Percentiles rank a stretch among this genome's conserved stretches.
Conservation (phyloP, 2,113 vertebrate species). For the Coracopsis vasa region DNA sequence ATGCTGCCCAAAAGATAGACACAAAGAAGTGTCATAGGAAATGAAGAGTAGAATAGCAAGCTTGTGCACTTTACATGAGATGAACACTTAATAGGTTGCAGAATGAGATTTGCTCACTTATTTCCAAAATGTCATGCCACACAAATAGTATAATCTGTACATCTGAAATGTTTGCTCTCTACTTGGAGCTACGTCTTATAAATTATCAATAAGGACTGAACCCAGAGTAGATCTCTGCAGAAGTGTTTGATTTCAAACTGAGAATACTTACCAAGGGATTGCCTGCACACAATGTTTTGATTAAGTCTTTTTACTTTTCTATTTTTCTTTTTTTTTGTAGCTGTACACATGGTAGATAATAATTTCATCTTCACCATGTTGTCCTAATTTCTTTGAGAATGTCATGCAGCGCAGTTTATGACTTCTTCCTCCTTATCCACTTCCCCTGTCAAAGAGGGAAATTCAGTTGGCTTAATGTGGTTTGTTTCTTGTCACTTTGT, state of each 20-base stretch:
- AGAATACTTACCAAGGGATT: not conserved
- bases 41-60: not conserved
- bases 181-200: not conserved
- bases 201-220: not conserved
- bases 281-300: not conserved
- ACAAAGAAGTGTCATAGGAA: not conserved
- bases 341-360: not conserved
- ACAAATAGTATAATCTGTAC: not conserved
- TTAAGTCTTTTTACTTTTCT: accelerated
- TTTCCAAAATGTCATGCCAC: not conserved
- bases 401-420: not conserved
- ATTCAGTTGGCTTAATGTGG: not conserved
- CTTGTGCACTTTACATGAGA: not conserved
- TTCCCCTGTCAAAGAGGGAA: not conserved
- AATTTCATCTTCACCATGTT: not conserved
- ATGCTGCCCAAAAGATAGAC: not conserved
- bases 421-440: not conserved
- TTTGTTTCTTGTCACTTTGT: not conserved
- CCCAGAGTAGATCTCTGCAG: not conserved
- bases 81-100: not conserved
- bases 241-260: not conserved
- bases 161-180: not conserved
- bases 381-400: not conserved
- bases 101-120: not conserved
- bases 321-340: accelerated